Percentiles rank a stretch among this genome's conserved stretches.
Conservation (phyloP, 2,888 invertebrate species). For the Brenthis ino region DNA sequence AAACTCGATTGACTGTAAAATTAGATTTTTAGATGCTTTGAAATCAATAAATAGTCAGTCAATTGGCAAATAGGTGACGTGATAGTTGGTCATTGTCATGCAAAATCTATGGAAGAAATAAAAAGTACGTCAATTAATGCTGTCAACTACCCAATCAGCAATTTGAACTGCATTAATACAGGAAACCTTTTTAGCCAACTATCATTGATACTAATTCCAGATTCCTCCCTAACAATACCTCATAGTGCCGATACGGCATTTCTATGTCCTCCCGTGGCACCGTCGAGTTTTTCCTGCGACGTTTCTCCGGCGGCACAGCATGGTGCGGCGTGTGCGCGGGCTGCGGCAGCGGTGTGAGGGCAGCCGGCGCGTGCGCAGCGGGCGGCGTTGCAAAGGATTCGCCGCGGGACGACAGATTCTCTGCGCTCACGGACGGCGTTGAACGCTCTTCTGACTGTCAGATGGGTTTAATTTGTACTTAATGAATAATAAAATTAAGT, state of each 20-base stretch:
- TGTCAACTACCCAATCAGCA: not conserved
- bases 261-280: slow-evolving; percentile 70
- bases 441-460: slow-evolving; percentile 74
- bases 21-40: too few relatives aligned
- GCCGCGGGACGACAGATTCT: slow-evolving; percentile 72
- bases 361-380: slow-evolving; percentile 58
- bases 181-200: too few relatives aligned
- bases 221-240: slow-evolving; percentile 50
- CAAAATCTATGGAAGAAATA: too few relatives aligned
- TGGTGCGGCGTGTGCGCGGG: slow-evolving; percentile 58
- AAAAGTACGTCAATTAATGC: not conserved
- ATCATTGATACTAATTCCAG: too few relatives aligned
- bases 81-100: too few relatives aligned
- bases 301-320: slow-evolving; percentile 54
- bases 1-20: too few relatives aligned
- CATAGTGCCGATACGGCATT: slow-evolving; percentile 69
- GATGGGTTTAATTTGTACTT: not conserved
- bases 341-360: slow-evolving; percentile 57
- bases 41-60: too few relatives aligned
- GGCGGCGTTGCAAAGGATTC: slow-evolving; percentile 73
- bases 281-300: slow-evolving; percentile 69
- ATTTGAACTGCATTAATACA: too few relatives aligned
- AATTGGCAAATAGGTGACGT: too few relatives aligned
- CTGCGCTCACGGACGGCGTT: slow-evolving; percentile 75
- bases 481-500: too few relatives aligned